Evolutionary conservation across 2,113 vertebrate genomes (phyloP).

Genomic region (Galeopterus variegatus): DNA sequence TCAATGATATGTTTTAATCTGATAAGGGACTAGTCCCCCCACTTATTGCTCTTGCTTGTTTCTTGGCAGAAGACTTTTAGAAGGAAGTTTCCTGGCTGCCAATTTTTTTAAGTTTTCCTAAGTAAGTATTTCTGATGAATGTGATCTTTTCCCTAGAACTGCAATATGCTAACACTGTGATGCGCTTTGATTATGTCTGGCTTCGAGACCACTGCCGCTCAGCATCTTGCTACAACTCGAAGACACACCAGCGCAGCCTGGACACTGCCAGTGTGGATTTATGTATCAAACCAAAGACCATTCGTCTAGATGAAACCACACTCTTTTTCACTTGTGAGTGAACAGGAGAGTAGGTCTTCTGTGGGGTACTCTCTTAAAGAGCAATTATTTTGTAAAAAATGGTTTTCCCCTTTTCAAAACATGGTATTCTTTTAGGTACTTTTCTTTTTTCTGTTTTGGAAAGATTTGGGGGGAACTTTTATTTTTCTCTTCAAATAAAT

Average conservation of each 20-base stretch:
- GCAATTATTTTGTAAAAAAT: conserved; percentile 38
- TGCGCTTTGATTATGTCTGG: conserved; percentile 96
- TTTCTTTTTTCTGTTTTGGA: conserved; percentile 16
- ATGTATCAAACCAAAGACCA: conserved; percentile 90
- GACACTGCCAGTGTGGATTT: conserved; percentile 95
- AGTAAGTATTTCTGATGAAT: neutral
- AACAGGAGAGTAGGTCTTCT: neutral
- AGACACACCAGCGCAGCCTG: conserved; percentile 94
- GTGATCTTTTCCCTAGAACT: conserved; percentile 88
- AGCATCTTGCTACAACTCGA: conserved; percentile 92
- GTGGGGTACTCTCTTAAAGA: conserved; percentile 48
- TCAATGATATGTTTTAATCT: conserved; percentile 9
- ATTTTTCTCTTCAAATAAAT: conserved; percentile 38
- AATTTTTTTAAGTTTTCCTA: neutral
- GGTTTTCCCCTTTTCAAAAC: neutral
- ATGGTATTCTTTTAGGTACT: neutral
- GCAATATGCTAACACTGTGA: conserved; percentile 85
- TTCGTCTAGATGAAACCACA: conserved; percentile 88
- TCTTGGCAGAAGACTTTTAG: conserved; percentile 42
- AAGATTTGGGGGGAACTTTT: neutral
- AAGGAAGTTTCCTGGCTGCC: neutral
- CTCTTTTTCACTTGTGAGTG: conserved; percentile 95
- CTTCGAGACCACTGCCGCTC: conserved; percentile 96
- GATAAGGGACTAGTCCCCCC: neutral
- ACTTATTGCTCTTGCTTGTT: neutral